A percentile compares a stretch with the other conserved stretches of the same genome.
Evolutionary conservation across 2,113 vertebrate species (phyloP).

Genomic region (Bambusicola thoracicus): DNA sequence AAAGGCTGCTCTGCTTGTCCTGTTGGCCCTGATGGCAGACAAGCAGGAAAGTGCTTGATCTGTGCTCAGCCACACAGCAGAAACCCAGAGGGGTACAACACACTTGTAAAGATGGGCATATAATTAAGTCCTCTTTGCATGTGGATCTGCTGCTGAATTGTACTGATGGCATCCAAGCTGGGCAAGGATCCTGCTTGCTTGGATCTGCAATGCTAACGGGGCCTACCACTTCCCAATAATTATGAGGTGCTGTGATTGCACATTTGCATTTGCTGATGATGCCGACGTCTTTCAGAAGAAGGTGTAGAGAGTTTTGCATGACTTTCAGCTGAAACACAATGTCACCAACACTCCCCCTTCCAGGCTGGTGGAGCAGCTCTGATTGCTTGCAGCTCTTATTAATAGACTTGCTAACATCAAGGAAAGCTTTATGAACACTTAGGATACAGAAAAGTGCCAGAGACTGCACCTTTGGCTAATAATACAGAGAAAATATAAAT

Average conservation of each 20-base stretch:
- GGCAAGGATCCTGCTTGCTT: not conserved
- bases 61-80: not conserved
- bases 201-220: not conserved
- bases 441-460: constrained; percentile 4
- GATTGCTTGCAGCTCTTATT: constrained; percentile 51
- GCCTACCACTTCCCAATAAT: not conserved
- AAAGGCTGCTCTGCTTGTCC: not conserved
- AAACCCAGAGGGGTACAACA: not conserved
- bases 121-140: not conserved
- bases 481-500: not conserved
- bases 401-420: constrained; percentile 67
- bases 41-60: not conserved
- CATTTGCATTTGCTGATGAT: constrained; percentile 48
- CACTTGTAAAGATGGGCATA: not conserved
- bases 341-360: constrained; percentile 41
- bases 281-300: constrained; percentile 18
- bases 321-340: constrained; percentile 63
- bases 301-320: constrained; percentile 17
- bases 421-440: constrained; percentile 46
- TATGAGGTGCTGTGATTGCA: constrained; percentile 39
- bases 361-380: constrained; percentile 39
- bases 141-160: not conserved
- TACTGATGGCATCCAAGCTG: not conserved
- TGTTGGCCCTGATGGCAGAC: not conserved
- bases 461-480: constrained; percentile 43